Evolutionary conservation across 2,888 invertebrate genomes (phyloP).

Genomic region (Apamea monoglypha): DNA sequence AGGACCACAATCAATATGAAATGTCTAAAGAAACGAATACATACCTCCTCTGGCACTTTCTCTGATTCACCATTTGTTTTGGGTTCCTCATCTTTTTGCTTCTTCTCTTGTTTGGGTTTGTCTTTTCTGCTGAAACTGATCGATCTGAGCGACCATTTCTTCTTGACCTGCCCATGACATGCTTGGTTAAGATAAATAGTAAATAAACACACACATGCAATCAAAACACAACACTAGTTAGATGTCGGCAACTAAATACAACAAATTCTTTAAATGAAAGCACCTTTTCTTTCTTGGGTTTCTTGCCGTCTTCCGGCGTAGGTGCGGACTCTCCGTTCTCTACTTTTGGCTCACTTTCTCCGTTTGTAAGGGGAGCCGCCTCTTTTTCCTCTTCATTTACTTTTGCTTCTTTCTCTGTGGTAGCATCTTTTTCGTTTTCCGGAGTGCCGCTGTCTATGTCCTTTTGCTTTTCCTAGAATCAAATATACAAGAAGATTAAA

Average conservation of each 20-base stretch:
- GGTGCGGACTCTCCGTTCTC: constrained; percentile 83
- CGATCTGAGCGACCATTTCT: constrained; percentile 97
- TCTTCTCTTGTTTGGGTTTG: constrained; percentile 95
- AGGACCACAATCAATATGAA: not conserved
- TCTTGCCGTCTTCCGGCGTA: constrained; percentile 88
- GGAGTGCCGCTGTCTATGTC: constrained; percentile 89
- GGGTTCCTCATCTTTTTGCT: constrained; percentile 90
- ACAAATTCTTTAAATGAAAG: constrained; percentile 15
- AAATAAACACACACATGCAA: constrained; percentile 71
- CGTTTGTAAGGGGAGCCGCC: constrained; percentile 81
- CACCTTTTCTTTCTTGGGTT: constrained; percentile 92
- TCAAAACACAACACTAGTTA: constrained; percentile 47
- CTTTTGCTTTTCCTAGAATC: constrained; percentile 91
- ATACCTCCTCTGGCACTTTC: constrained; percentile 92
- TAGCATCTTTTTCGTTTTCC: constrained; percentile 93
- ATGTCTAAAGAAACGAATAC: constrained; percentile 65
- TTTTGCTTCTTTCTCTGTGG: constrained; percentile 91
- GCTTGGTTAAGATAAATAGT: constrained; percentile 73
- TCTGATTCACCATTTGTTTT: constrained; percentile 91
- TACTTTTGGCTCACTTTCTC: constrained; percentile 84
- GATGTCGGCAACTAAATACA: constrained; percentile 49
- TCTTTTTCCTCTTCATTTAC: constrained; percentile 78
- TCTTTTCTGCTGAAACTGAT: constrained; percentile 97
- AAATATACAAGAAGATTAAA: constrained; percentile 23
- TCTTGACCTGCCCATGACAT: constrained; percentile 92